A percentile compares a stretch with the other conserved stretches of the same genome.
Conservation (phyloP, 2,797 vertebrate species). For the Chloroceryle inda region DNA sequence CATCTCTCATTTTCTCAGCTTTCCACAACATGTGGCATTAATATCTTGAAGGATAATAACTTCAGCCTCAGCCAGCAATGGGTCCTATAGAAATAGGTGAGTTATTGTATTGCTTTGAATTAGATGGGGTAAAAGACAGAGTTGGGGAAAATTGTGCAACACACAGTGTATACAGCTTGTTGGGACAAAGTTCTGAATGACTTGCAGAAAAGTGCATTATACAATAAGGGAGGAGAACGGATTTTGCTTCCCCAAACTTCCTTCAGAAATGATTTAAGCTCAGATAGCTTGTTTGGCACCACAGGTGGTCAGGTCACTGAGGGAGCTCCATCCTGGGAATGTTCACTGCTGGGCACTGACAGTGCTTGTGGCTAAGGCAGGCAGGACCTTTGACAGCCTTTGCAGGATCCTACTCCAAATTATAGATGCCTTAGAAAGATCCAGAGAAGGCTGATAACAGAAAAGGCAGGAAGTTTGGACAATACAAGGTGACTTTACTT, state of each 20-base stretch:
- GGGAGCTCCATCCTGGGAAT: not conserved
- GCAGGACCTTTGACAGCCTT: not conserved
- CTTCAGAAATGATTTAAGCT: not conserved
- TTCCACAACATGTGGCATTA: not conserved
- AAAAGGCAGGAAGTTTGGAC: not conserved
- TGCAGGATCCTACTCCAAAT: not conserved
- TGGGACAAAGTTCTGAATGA: slow-evolving; percentile 35
- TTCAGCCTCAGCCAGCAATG: not conserved
- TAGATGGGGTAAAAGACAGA: not conserved
- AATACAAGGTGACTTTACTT: not conserved
- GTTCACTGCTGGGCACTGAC: not conserved
- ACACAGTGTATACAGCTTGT: not conserved
- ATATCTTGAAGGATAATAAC: not conserved
- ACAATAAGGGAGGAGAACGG: not conserved
- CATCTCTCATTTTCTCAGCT: slow-evolving; percentile 12
- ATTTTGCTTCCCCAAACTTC: not conserved
- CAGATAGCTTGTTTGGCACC: not conserved
- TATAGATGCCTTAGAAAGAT: not conserved
- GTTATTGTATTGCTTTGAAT: not conserved
- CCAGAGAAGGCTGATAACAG: not conserved
- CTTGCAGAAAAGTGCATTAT: not conserved
- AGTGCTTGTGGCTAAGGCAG: not conserved
- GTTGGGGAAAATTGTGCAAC: not conserved
- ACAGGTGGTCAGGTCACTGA: not conserved
- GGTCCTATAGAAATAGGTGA: not conserved